Conservation (phyloP, 2,888 invertebrate genomes). For the Drosophila conformis region DNA sequence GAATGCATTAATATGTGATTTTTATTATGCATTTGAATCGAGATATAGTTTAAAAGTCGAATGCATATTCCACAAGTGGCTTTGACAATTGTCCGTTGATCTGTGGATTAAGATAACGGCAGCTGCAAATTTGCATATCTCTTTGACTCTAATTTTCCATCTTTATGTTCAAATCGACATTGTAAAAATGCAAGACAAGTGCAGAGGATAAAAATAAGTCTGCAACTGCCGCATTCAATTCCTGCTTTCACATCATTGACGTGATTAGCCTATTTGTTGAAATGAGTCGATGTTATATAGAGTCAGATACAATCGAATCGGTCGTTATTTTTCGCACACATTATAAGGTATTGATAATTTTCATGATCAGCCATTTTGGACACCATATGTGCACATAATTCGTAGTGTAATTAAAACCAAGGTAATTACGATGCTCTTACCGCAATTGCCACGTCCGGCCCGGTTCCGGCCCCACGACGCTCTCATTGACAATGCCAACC, state of each 20-base stretch:
- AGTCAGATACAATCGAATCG: not conserved
- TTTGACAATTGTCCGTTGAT: not conserved
- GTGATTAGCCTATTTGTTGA: not conserved
- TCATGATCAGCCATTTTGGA: slow-evolving; percentile 27
- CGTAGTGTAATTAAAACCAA: slow-evolving; percentile 52
- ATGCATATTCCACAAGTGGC: not conserved
- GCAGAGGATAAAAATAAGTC: not conserved
- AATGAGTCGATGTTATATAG: not conserved
- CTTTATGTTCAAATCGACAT: not conserved
- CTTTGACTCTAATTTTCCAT: not conserved
- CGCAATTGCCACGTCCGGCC: slow-evolving; percentile 68
- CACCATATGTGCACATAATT: slow-evolving; percentile 20
- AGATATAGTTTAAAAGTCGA: not conserved
- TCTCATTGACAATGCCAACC: slow-evolving; percentile 76
- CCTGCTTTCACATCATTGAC: not conserved
- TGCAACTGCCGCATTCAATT: not conserved
- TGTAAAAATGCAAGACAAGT: not conserved
- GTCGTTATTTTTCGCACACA: not conserved
- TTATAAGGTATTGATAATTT: not conserved
- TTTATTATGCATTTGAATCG: not conserved
- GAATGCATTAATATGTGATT: not conserved
- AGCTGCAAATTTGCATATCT: not conserved
- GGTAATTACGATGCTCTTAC: slow-evolving; percentile 68
- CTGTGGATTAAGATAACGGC: not conserved
- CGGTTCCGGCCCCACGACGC: slow-evolving; percentile 43